Evolutionary conservation across 2,113 vertebrate species (phyloP).

Genomic region (Thunnus thynnus): DNA sequence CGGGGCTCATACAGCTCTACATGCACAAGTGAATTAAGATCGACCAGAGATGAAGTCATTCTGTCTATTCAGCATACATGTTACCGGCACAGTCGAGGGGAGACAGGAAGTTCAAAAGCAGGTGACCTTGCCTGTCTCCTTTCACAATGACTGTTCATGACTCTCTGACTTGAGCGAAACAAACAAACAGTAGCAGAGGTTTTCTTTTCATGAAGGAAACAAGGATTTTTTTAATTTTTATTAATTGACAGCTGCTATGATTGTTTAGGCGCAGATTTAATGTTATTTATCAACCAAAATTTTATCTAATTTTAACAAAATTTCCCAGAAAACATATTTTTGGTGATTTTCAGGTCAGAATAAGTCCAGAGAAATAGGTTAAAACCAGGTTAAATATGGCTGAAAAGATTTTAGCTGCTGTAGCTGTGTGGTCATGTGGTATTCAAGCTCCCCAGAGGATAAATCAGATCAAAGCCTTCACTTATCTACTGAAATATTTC

Average conservation of each 20-base stretch:
- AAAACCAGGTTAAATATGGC: background rate
- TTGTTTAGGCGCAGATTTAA: background rate
- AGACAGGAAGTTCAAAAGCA: accelerated
- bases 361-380: background rate
- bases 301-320: too few relatives aligned
- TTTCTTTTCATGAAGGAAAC: slow-evolving; percentile 31
- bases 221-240: background rate
- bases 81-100: accelerated
- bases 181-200: background rate
- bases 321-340: background rate
- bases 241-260: slow-evolving; percentile 6
- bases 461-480: too few relatives aligned
- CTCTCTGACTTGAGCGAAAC: slow-evolving; percentile 6
- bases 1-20: slow-evolving; percentile 81
- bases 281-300: slow-evolving; percentile 1
- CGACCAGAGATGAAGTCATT: background rate
- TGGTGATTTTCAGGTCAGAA: background rate
- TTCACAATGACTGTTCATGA: background rate
- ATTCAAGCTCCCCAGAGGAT: too few relatives aligned
- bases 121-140: accelerated
- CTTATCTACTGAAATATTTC: background rate
- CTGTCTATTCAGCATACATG: accelerated
- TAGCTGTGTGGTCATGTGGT: too few relatives aligned
- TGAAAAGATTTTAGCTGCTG: too few relatives aligned
- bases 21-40: slow-evolving; percentile 56